Evolutionary conservation across 2,113 vertebrate species (phyloP).

Genomic region (Colistium nudipinnis): DNA sequence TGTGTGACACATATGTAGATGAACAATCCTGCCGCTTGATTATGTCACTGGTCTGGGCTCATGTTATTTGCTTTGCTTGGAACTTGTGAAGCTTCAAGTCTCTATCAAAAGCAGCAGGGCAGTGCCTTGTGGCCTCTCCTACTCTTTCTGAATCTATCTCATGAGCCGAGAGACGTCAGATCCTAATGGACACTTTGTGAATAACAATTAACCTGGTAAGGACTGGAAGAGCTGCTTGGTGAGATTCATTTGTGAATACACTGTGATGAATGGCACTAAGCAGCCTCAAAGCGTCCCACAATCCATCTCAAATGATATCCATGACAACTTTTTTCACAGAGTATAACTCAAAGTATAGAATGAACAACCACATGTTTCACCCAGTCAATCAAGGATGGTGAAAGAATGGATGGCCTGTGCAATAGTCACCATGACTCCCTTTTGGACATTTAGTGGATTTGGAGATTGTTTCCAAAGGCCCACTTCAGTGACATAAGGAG

Average conservation of each 20-base stretch:
- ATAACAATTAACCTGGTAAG: conserved; percentile 45
- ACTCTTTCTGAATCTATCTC: conserved; percentile 32
- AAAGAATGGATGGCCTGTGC: conserved; percentile 16
- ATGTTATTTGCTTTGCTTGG: neutral
- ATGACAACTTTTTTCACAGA: conserved; percentile 1
- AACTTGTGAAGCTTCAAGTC: neutral
- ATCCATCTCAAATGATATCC: neutral
- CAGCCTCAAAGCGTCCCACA: neutral
- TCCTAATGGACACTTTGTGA: conserved; percentile 18
- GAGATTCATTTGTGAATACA: conserved; percentile 3
- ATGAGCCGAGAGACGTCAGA: neutral
- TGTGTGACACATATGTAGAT: neutral
- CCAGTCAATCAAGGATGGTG: conserved; percentile 26
- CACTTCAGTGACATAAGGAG: conserved; percentile 20
- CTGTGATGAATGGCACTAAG: neutral
- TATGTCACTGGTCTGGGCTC: neutral
- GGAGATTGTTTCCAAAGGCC: conserved; percentile 36
- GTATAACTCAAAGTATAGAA: conserved; percentile 5
- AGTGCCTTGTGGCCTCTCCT: neutral
- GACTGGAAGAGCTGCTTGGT: neutral
- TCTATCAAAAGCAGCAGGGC: neutral
- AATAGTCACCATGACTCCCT: conserved; percentile 51
- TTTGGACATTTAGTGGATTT: conserved; percentile 39
- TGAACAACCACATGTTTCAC: conserved; percentile 31
- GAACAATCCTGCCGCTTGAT: neutral